Conservation (phyloP, 2,888 invertebrate genomes). For the Gonocerus acuteangulatus region DNA sequence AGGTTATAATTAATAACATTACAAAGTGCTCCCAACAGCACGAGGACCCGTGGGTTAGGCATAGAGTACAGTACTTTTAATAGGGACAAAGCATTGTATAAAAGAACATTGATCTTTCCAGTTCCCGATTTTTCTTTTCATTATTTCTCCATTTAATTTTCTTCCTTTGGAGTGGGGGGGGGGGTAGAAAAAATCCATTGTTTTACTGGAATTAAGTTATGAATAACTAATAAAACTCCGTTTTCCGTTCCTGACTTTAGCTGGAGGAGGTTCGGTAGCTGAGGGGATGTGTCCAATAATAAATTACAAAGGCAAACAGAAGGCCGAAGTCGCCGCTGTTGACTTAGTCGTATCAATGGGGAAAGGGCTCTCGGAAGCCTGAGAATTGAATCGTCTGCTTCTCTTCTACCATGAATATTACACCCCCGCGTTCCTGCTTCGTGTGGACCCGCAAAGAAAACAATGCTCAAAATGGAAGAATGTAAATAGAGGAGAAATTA, state of each 20-base stretch:
- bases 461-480: slow-evolving; percentile 37
- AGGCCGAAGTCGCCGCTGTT: slow-evolving; percentile 3
- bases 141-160: too few relatives aligned
- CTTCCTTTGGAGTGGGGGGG: neutral
- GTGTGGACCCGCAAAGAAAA: slow-evolving; percentile 33
- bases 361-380: neutral
- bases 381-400: slow-evolving; percentile 25
- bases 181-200: neutral
- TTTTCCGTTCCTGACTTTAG: neutral
- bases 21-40: too few relatives aligned
- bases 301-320: slow-evolving; percentile 12
- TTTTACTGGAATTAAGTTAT: too few relatives aligned
- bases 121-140: too few relatives aligned
- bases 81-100: too few relatives aligned
- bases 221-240: neutral
- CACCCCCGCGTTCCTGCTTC: slow-evolving; percentile 3
- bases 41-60: too few relatives aligned
- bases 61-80: too few relatives aligned
- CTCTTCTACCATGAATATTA: slow-evolving; percentile 24
- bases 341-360: slow-evolving; percentile 21
- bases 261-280: too few relatives aligned
- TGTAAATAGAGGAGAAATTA: slow-evolving; percentile 39
- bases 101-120: too few relatives aligned
- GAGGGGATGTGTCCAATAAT: neutral
- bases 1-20: too few relatives aligned